Conservation (phyloP, 92 coral and sea anemone species). For the Palythoa heliodiscus region DNA sequence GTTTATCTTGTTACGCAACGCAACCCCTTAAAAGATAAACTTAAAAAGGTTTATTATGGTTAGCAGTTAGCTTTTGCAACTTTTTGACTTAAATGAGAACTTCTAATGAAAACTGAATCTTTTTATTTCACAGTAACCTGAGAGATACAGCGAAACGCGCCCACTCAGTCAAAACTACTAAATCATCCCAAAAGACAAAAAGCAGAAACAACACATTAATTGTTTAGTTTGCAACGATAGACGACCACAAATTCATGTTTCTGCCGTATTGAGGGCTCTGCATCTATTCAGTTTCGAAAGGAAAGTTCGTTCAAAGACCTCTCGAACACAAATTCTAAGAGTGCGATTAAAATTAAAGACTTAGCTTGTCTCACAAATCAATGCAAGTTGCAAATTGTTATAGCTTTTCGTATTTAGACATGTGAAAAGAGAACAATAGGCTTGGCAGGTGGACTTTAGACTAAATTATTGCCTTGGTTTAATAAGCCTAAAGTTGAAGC, state of each 20-base stretch:
- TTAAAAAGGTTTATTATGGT: slow-evolving; percentile 14
- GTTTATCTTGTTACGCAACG: background rate
- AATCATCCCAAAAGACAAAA: background rate
- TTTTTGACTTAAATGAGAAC: slow-evolving; percentile 12
- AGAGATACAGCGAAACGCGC: slow-evolving; percentile 6
- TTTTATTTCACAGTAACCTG: background rate
- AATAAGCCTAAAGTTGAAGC: slow-evolving; percentile 1
- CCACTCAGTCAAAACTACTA: slow-evolving; percentile 30
- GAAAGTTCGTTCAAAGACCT: background rate
- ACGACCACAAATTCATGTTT: slow-evolving; percentile 17
- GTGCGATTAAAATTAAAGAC: slow-evolving; percentile 5
- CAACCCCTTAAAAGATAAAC: background rate
- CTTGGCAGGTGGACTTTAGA: slow-evolving; percentile 22
- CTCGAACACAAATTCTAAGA: slow-evolving; percentile 14
- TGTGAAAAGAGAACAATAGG: slow-evolving; percentile 28
- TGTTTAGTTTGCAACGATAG: background rate
- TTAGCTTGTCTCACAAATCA: slow-evolving; percentile 22
- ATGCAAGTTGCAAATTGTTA: slow-evolving; percentile 44
- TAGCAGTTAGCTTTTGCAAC: slow-evolving; percentile 2
- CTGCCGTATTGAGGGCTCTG: slow-evolving; percentile 6
- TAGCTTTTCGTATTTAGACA: slow-evolving; percentile 36
- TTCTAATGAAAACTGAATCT: background rate
- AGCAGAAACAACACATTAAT: background rate
- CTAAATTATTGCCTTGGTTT: slow-evolving; percentile 24
- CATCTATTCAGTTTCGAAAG: background rate